phyloP scores from a whole-genome alignment of 2,888 invertebrate species.

The Melieria picta region DNA sequence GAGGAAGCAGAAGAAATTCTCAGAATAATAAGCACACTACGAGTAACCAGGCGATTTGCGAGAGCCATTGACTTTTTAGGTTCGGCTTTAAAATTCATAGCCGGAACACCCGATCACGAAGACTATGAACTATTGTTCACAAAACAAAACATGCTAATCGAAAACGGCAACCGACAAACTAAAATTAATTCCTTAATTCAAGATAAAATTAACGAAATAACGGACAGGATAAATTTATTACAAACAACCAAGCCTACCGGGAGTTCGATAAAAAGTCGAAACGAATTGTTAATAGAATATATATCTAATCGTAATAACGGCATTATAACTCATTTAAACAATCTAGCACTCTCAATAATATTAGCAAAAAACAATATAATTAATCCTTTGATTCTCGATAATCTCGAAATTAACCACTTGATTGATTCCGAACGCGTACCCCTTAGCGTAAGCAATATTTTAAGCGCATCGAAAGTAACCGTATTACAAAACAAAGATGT shows the following conservation, averaged over 20 bases:
- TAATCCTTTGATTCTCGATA: not conserved
- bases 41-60: not conserved
- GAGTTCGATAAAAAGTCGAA: not conserved
- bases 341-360: not conserved
- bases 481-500: not conserved
- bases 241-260: not conserved
- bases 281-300: not conserved
- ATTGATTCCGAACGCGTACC: not conserved
- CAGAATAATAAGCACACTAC: not conserved
- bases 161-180: not conserved
- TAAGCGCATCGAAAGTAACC: too few relatives aligned
- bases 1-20: not conserved
- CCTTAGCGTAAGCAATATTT: too few relatives aligned
- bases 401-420: not conserved
- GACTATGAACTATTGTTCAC: not conserved
- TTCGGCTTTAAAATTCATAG: not conserved
- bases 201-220: not conserved
- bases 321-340: not conserved
- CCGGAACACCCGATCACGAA: not conserved
- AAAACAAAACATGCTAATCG: not conserved
- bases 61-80: not conserved
- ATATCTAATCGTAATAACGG: not conserved
- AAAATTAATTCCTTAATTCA: not conserved
- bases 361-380: not conserved
- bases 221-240: not conserved